Base-by-base conservation (phyloP, 1,140 invertebrate species). In the Mylabris phalerata region DNA sequence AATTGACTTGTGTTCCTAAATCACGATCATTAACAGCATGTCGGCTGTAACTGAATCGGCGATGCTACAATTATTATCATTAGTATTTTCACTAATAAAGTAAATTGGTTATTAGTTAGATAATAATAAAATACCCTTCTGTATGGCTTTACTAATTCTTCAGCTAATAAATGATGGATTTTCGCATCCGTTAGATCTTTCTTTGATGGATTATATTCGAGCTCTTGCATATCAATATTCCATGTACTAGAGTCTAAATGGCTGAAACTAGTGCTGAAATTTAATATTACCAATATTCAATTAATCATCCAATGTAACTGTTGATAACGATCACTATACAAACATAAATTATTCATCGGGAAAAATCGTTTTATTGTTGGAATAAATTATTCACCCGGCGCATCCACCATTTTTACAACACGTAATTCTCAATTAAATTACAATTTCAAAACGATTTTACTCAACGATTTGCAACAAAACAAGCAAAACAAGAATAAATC, bases 161-260 rank as follows among this genome's bases (percentile, higher is more conserved):
- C 92, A 6, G 90, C 89, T 10, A 97, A 77, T 39, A 98, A 79
- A 75, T 96, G 93, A 76, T 97, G 93, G 62, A 96, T 93, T 73
- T 85, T 90, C 7, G 90, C 91, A 75, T 96, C 93, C 3, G 90
- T 93, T 49, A 94, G 74, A 77, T 95, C 92, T 73, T 92, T 92
- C 69, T 88, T 90, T 41, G 88, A 91, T 50, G 91, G 90, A 80
- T 90, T 93, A 71, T 95, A 95, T 71, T 95, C 90, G 65, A 95
- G 75, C 70, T 95, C 92, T 72, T 92, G 91, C 79, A 95, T 87
- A 72, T 97, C 93, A 64, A 95, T 85, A 75, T 93, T 94, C 83
- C 90, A 90, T 2, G 84, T 86, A 44, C 84, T 88, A 9, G 85
- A 80, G 70, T 92, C 88, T 66, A 89, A 73, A 77, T 89, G 88